Evolutionary conservation across 1,140 invertebrate genomes (phyloP).

Genomic region (Papilio machaon): DNA sequence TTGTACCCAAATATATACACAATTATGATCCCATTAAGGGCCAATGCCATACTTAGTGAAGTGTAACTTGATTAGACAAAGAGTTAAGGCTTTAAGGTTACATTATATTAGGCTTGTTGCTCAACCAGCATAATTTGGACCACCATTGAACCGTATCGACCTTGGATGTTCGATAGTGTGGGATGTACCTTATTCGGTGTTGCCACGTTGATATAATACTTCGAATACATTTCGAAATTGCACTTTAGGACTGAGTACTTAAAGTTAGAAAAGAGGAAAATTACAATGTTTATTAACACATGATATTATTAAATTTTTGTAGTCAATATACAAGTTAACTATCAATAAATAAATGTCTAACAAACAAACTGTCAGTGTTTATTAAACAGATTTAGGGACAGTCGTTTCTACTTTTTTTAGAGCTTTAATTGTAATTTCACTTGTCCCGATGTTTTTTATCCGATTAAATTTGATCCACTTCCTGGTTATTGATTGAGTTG

Average conservation of each 20-base stretch:
- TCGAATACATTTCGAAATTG: not conserved
- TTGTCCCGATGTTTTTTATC: too few relatives aligned
- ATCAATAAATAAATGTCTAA: too few relatives aligned
- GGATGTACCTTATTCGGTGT: not conserved
- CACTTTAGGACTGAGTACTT: not conserved
- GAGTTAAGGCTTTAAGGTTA: slow-evolving; percentile 2
- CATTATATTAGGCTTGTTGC: slow-evolving; percentile 8
- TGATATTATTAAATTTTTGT: too few relatives aligned
- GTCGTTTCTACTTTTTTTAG: too few relatives aligned
- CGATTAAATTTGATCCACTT: too few relatives aligned
- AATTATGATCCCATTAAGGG: slow-evolving; percentile 14
- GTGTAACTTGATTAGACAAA: slow-evolving; percentile 12
- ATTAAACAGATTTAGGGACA: too few relatives aligned
- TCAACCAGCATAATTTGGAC: not conserved
- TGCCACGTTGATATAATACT: not conserved
- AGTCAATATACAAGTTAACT: too few relatives aligned
- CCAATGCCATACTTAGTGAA: slow-evolving; percentile 9
- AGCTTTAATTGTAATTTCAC: too few relatives aligned
- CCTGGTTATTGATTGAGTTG: too few relatives aligned
- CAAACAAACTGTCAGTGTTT: too few relatives aligned
- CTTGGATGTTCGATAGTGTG: not conserved
- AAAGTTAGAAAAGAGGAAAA: not conserved
- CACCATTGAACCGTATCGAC: slow-evolving; percentile 19
- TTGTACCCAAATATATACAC: not conserved
- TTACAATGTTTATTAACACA: too few relatives aligned